These are phyloP conservation scores for Nothoprocta perdicaria DNA, from an alignment of 2,113 vertebrate species.

Conservation along the genomic window DNA sequence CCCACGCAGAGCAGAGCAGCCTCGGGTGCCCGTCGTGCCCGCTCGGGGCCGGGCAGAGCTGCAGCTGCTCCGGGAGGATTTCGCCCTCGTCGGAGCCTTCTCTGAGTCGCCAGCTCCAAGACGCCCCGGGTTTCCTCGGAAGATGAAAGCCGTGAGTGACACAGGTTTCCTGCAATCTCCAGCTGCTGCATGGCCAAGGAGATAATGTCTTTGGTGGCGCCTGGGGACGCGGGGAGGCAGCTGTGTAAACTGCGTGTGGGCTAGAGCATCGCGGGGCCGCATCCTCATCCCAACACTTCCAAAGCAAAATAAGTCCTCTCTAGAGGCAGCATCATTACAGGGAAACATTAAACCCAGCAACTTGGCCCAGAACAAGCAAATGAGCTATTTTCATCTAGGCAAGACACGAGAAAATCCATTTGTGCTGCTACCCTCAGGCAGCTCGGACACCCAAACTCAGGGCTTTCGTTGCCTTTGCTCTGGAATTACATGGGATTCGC, in stretches of 20 bases:
- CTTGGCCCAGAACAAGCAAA: background rate
- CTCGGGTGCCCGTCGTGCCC: background rate
- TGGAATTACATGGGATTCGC: background rate
- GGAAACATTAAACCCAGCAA: background rate
- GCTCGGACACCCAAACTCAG: rapidly evolving
- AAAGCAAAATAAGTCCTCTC: slow-evolving; percentile 52
- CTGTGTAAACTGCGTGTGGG: slow-evolving; percentile 78
- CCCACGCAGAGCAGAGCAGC: background rate
- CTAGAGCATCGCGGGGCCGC: slow-evolving; percentile 31
- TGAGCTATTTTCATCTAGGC: slow-evolving; percentile 10
- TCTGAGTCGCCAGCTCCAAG: background rate
- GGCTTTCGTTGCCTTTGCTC: background rate
- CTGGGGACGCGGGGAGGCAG: slow-evolving; percentile 41
- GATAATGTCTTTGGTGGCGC: slow-evolving; percentile 28
- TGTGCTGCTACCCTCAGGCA: background rate
- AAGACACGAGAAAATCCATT: background rate
- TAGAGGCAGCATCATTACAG: slow-evolving; percentile 11
- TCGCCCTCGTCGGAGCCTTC: rapidly evolving
- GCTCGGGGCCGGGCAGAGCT: too few species aligned
- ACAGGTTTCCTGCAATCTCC: slow-evolving; percentile 32
- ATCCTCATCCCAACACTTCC: slow-evolving; percentile 28
- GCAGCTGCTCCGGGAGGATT: background rate
- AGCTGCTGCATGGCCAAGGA: slow-evolving; percentile 15
- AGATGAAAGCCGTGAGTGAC: slow-evolving; percentile 44
- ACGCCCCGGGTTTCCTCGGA: background rate